These are phyloP conservation scores for Thaleichthys pacificus DNA, from an alignment of 2,797 vertebrate genomes.

Conservation along the genomic window DNA sequence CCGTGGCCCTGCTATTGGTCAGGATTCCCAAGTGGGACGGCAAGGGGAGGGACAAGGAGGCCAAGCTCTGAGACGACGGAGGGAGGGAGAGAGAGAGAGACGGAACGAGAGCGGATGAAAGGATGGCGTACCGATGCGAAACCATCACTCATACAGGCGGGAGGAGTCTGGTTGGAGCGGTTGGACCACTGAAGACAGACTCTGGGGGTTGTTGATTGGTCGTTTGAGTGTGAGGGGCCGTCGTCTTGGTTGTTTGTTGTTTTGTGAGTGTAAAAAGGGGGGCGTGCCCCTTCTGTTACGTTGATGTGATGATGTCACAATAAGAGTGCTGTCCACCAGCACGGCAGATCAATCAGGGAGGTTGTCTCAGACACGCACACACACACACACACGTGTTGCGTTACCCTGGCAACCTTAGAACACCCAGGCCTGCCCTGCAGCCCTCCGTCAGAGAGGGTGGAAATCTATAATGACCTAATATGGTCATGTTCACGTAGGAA, in stretches of 20 bases:
- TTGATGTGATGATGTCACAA: constrained; percentile 15
- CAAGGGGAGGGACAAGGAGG: constrained; percentile 37
- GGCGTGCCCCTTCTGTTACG: neutral
- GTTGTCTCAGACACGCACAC: constrained; percentile 3
- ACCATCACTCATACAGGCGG: constrained; percentile 3
- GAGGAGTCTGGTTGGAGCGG: too few relatives aligned
- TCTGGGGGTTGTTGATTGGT: neutral
- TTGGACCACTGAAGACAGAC: neutral
- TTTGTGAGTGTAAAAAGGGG: constrained; percentile 3
- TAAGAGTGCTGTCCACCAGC: constrained; percentile 26
- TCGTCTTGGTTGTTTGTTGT: constrained; percentile 5
- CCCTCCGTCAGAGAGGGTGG: constrained; percentile 3
- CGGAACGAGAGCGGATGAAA: neutral
- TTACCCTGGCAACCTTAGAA: constrained; percentile 5
- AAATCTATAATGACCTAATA: constrained; percentile 4
- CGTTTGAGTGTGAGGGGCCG: neutral
- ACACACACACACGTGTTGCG: neutral
- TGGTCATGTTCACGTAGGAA: neutral
- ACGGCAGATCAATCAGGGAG: constrained; percentile 26
- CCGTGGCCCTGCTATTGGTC: constrained; percentile 79
- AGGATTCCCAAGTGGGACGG: constrained; percentile 75
- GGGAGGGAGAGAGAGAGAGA: neutral
- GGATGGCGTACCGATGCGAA: neutral
- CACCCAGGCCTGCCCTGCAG: constrained; percentile 1
- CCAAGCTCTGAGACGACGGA: constrained; percentile 33